Conservation (phyloP, 2,888 invertebrate genomes). For the Therioaphis trifolii region DNA sequence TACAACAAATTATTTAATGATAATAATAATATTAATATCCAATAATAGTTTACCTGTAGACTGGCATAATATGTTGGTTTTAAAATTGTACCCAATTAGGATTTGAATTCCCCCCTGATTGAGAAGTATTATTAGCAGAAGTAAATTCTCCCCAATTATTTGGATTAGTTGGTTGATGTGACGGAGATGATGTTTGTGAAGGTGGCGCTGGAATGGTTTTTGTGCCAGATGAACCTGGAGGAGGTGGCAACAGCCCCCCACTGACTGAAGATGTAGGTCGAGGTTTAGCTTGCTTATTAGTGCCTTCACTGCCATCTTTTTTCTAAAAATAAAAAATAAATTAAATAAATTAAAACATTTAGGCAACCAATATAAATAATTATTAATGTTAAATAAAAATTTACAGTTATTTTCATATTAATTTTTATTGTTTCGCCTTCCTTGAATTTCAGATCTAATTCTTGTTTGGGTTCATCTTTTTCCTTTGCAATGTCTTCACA, state of each 20-base stretch:
- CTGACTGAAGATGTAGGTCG: slow-evolving; percentile 71
- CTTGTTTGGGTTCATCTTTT: slow-evolving; percentile 76
- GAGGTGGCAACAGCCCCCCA: slow-evolving; percentile 80
- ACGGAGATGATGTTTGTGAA: slow-evolving; percentile 78
- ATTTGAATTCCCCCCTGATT: slow-evolving; percentile 64
- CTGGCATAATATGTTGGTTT: slow-evolving; percentile 40
- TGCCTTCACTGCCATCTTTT: slow-evolving; percentile 85
- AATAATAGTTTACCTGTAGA: slow-evolving; percentile 29
- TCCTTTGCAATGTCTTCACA: slow-evolving; percentile 84
- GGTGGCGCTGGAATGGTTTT: slow-evolving; percentile 81
- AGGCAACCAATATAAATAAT: slow-evolving; percentile 32
- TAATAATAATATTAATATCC: slow-evolving; percentile 46
- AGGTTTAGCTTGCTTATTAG: slow-evolving; percentile 75
- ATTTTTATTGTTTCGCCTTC: slow-evolving; percentile 99
- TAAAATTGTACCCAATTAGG: slow-evolving; percentile 68
- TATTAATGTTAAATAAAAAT: slow-evolving; percentile 66
- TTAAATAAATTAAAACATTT: neutral
- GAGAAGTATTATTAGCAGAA: slow-evolving; percentile 65
- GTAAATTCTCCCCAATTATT: slow-evolving; percentile 67
- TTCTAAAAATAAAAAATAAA: slow-evolving; percentile 73
- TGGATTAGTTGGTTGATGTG: slow-evolving; percentile 71
- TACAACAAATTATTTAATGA: slow-evolving; percentile 47
- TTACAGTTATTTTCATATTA: slow-evolving; percentile 95
- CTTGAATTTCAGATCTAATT: slow-evolving; percentile 96
- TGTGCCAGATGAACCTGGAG: slow-evolving; percentile 78